Conservation (phyloP, 2,797 vertebrate genomes). For the Manis javanica region DNA sequence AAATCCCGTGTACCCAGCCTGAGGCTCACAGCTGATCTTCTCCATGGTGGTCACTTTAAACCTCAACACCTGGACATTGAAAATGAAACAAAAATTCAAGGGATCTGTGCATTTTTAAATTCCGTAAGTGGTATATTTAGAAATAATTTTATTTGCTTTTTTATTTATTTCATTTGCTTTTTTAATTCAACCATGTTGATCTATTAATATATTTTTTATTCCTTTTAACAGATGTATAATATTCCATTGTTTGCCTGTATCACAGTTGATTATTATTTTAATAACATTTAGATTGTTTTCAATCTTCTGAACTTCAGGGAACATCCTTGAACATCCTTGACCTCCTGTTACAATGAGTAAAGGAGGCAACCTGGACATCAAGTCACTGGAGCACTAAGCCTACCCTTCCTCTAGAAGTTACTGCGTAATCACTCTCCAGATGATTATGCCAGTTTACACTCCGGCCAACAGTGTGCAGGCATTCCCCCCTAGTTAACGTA, state of each 20-base stretch:
- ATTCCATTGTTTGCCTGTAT: neutral
- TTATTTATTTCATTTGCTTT: neutral
- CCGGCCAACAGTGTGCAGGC: neutral
- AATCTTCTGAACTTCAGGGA: neutral
- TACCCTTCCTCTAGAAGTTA: neutral
- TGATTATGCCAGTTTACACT: neutral
- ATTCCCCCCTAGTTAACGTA: neutral
- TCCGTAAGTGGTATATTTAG: neutral
- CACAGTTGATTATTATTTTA: neutral
- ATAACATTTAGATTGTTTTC: neutral
- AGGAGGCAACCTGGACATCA: neutral
- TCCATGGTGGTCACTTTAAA: neutral
- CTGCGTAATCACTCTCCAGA: neutral
- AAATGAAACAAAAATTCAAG: slow-evolving; percentile 30
- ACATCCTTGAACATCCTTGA: neutral
- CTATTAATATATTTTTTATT: neutral
- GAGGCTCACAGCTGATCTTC: neutral
- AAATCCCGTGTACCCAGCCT: neutral
- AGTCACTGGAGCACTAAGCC: neutral
- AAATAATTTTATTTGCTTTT: neutral
- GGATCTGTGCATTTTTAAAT: neutral
- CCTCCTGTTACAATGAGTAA: neutral
- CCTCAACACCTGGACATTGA: neutral
- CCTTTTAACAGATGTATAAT: neutral
- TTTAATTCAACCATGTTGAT: neutral